A percentile compares a stretch with the other conserved stretches of the same genome.
These are phyloP conservation scores for Chromoteleia sp. DNA, from an alignment of 2,888 invertebrate species.

Conservation along the genomic window DNA sequence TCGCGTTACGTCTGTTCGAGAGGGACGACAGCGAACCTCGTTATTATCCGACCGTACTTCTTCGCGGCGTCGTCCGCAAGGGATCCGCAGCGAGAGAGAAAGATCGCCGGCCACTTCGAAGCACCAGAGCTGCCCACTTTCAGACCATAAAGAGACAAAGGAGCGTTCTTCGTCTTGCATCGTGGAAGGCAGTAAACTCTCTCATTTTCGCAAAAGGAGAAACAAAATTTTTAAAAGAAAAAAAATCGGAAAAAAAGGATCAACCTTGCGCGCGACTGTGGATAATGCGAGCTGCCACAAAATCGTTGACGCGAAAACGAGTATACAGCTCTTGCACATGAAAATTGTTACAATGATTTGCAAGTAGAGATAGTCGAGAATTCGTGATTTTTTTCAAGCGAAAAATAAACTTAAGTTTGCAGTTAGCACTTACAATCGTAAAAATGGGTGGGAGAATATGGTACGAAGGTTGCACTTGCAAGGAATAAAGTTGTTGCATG, in stretches of 20 bases:
- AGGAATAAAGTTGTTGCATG: too few species aligned
- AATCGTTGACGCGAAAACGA: slow-evolving; percentile 65
- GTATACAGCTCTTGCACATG: slow-evolving; percentile 42
- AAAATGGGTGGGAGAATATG: not conserved
- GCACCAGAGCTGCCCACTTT: slow-evolving; percentile 80
- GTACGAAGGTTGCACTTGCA: too few species aligned
- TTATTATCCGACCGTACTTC: slow-evolving; percentile 83
- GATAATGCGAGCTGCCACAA: slow-evolving; percentile 40
- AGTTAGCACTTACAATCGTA: not conserved
- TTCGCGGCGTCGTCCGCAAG: slow-evolving; percentile 76
- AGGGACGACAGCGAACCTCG: slow-evolving; percentile 83
- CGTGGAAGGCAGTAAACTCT: slow-evolving; percentile 81
- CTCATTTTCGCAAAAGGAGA: slow-evolving; percentile 80
- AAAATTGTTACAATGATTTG: slow-evolving; percentile 50
- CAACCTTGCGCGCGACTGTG: slow-evolving; percentile 56
- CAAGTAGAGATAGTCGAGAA: slow-evolving; percentile 35
- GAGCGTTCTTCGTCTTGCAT: slow-evolving; percentile 77
- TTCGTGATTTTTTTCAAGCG: not conserved
- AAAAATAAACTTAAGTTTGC: not conserved
- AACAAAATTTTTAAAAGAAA: slow-evolving; percentile 51
- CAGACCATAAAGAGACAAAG: slow-evolving; percentile 84
- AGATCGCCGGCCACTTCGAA: slow-evolving; percentile 61
- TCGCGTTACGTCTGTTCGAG: slow-evolving; percentile 79
- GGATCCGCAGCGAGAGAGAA: slow-evolving; percentile 46
- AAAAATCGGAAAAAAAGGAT: slow-evolving; percentile 57